A percentile compares a stretch with the other conserved stretches of the same genome.
phyloP scores from a whole-genome alignment of 2,797 vertebrate species.

The Adelosebastes latens region DNA sequence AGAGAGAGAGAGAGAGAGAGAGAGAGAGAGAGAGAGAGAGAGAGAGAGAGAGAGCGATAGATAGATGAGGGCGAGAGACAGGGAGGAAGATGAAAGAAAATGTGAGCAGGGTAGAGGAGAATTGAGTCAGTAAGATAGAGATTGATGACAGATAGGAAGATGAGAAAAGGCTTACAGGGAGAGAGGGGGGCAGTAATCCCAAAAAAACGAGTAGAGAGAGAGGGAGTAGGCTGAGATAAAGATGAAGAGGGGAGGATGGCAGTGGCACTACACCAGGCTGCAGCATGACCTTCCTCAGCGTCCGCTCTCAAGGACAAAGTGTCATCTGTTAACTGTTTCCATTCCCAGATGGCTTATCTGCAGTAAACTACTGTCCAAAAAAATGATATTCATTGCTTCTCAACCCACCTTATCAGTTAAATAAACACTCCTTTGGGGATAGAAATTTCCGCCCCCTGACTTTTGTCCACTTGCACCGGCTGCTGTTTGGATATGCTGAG shows the following conservation, averaged over 20 bases:
- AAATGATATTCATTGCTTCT: conserved; percentile 94
- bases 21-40: conserved; percentile 9
- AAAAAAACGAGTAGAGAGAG: conserved; percentile 22
- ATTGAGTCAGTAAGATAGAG: conserved; percentile 78
- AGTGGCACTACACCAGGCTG: conserved; percentile 46
- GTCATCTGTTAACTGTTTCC: conserved; percentile 83
- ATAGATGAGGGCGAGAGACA: conserved; percentile 67
- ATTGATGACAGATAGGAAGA: conserved; percentile 81
- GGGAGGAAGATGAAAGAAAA: conserved; percentile 78
- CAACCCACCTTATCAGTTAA: conserved; percentile 91
- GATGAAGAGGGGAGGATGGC: conserved; percentile 58
- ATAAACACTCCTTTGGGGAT: conserved; percentile 85
- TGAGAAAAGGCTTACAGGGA: conserved; percentile 72
- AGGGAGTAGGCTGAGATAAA: conserved; percentile 57
- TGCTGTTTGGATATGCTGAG: conserved; percentile 75
- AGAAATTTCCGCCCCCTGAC: conserved; percentile 80
- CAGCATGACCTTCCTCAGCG: conserved; percentile 61
- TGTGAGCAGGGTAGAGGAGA: conserved; percentile 72
- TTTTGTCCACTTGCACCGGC: conserved; percentile 51
- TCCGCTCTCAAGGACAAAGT: conserved; percentile 79
- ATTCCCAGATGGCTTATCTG: conserved; percentile 90
- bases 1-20: neutral
- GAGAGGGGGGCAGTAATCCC: conserved; percentile 48
- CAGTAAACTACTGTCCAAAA: conserved; percentile 87
- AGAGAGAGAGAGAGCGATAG: conserved; percentile 25